Conservation (phyloP, 2,113 vertebrate genomes). For the Heterochromis multidens region DNA sequence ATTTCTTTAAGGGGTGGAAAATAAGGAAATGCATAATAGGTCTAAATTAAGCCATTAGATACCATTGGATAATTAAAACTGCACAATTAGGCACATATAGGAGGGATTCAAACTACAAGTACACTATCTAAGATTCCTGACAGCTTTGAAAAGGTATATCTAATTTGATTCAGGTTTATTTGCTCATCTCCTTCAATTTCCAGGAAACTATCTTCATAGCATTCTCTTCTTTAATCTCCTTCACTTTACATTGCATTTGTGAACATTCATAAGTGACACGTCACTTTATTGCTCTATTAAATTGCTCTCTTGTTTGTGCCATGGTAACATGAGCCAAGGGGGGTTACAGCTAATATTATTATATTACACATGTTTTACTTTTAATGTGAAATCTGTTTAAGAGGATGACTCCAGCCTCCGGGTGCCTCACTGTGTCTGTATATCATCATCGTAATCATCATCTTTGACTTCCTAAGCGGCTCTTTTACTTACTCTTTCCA, state of each 20-base stretch:
- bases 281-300: conserved; percentile 26
- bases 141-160: background rate
- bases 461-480: conserved; percentile 18
- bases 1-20: background rate
- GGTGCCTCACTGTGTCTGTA: background rate
- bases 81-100: background rate
- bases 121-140: background rate
- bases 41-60: background rate
- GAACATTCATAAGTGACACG: background rate
- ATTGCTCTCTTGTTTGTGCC: conserved; percentile 42
- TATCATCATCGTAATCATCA: conserved; percentile 23
- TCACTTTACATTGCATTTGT: background rate
- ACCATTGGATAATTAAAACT: background rate
- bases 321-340: conserved; percentile 27
- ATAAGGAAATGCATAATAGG: background rate
- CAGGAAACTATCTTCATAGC: background rate
- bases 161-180: background rate
- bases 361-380: conserved; percentile 41
- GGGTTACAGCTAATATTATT: conserved; percentile 41
- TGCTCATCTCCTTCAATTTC: background rate
- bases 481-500: conserved; percentile 26
- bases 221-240: background rate
- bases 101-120: rapidly evolving
- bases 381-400: conserved; percentile 53
- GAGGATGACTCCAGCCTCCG: conserved; percentile 30